These are phyloP conservation scores for Mustela nigripes DNA, from an alignment of 2,113 vertebrate genomes.

Conservation along the genomic window DNA sequence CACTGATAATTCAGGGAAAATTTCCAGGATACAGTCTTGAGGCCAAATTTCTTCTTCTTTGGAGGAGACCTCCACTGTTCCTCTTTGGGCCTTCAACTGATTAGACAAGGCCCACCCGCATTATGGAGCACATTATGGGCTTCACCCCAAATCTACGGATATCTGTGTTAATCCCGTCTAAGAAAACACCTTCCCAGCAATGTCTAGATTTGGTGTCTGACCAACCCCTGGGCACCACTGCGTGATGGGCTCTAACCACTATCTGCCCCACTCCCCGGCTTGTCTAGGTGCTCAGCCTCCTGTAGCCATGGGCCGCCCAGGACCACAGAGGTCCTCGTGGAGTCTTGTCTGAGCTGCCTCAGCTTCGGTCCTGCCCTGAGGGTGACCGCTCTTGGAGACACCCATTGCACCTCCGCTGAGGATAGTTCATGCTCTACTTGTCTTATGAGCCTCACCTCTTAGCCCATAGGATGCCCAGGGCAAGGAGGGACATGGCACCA, in stretches of 20 bases:
- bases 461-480: no score
- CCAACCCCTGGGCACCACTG: background rate
- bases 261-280: rapidly evolving
- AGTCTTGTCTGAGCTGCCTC: no score
- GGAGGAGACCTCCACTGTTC: rapidly evolving
- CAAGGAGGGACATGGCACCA: rapidly evolving
- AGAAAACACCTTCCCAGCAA: background rate
- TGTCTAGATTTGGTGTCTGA: rapidly evolving
- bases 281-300: background rate
- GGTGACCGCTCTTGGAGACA: background rate
- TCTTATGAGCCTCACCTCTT: background rate
- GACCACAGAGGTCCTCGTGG: background rate
- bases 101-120: background rate
- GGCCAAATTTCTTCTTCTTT: background rate
- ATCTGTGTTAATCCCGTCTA: background rate
- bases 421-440: background rate
- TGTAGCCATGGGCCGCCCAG: rapidly evolving
- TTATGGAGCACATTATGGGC: rapidly evolving
- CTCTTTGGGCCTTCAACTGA: background rate
- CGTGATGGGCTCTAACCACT: rapidly evolving
- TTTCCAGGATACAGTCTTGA: rapidly evolving
- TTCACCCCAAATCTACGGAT: rapidly evolving
- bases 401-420: background rate
- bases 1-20: rapidly evolving
- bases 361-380: rapidly evolving